A percentile compares a stretch with the other conserved stretches of the same genome.
Conservation (phyloP, 2,797 vertebrate genomes). For the Girardinus metallicus region DNA sequence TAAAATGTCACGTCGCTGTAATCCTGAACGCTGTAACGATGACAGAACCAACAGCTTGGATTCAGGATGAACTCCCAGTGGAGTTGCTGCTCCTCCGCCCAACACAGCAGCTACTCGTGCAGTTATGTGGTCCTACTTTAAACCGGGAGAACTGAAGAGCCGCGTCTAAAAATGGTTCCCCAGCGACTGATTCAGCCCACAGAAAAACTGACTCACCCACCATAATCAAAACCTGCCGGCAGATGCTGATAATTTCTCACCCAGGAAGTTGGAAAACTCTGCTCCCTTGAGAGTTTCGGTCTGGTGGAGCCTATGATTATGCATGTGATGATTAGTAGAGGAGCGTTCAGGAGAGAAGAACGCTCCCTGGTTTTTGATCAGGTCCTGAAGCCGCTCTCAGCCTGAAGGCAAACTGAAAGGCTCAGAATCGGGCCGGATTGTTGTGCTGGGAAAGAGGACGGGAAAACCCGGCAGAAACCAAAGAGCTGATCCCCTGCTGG, state of each 20-base stretch:
- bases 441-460: background rate
- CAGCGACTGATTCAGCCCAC: conserved; percentile 8
- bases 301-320: conserved; percentile 31
- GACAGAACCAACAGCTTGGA: background rate
- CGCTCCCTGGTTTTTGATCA: conserved; percentile 45
- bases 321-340: conserved; percentile 4
- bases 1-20: background rate
- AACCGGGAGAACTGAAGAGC: background rate
- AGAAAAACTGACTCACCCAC: conserved; percentile 39
- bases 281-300: conserved; percentile 12
- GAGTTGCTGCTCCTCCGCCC: background rate
- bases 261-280: conserved; percentile 2
- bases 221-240: conserved; percentile 2
- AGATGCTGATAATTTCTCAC: conserved; percentile 29
- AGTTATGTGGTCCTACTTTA: background rate
- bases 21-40: background rate
- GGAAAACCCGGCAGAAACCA: conserved; percentile 11
- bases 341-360: conserved; percentile 5
- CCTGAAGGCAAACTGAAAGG: background rate
- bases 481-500: conserved; percentile 3
- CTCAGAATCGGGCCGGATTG: background rate
- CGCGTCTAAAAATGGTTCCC: background rate
- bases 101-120: background rate
- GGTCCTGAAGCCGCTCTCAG: background rate
- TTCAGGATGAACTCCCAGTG: background rate